These are phyloP conservation scores for Stigmatopora nigra DNA, from an alignment of 2,113 vertebrate genomes.

Conservation along the genomic window DNA sequence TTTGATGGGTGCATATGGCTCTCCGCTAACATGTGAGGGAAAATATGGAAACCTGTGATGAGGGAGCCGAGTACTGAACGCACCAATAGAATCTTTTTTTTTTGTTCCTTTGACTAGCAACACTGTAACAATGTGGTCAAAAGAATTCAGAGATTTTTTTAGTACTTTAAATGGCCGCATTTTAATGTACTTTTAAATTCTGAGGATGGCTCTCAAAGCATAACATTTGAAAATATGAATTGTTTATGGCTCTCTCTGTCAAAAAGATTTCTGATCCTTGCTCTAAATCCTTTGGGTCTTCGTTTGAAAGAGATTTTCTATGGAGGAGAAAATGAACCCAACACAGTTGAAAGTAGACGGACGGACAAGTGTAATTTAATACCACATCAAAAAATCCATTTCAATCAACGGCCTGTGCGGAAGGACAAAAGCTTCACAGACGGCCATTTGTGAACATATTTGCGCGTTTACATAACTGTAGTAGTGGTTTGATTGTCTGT, in stretches of 20 bases:
- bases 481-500: constrained; percentile 3
- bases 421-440: constrained; percentile 4
- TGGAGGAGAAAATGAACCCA: neutral
- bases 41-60: neutral
- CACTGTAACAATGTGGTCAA: no score
- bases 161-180: no score
- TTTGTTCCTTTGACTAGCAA: no score
- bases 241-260: no score
- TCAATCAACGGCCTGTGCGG: constrained; percentile 10
- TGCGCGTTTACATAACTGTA: neutral
- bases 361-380: neutral
- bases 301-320: neutral
- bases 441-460: neutral
- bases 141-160: no score
- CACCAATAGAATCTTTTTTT: no score
- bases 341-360: constrained; percentile 13
- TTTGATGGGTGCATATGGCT: no score
- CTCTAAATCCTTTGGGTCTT: neutral
- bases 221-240: no score
- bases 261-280: no score
- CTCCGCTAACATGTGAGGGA: no score
- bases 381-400: constrained; percentile 27
- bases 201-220: no score
- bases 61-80: neutral
- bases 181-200: no score